Evolutionary conservation across 1,140 invertebrate genomes (phyloP).

Genomic region (Amphibalanus amphitrite): DNA sequence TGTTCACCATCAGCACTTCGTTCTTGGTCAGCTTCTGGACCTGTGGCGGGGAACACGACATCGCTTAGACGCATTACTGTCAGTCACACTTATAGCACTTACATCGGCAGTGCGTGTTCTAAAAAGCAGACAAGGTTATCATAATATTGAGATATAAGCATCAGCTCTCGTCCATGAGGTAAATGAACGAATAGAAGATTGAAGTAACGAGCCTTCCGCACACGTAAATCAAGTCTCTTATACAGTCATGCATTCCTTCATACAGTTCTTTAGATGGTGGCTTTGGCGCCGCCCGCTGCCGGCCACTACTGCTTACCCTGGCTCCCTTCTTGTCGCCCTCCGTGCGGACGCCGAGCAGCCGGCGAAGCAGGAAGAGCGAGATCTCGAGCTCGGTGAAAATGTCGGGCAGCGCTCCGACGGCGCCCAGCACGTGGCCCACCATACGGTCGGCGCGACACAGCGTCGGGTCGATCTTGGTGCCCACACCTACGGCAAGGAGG

Average conservation of each 20-base stretch:
- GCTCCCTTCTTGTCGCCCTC: slow-evolving; percentile 98
- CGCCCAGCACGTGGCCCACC: slow-evolving; percentile 96
- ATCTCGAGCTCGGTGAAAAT: slow-evolving; percentile 98
- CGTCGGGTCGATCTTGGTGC: slow-evolving; percentile 97
- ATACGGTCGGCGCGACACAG: slow-evolving; percentile 93
- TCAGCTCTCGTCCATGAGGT: no score
- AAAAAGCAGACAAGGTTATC: background rate
- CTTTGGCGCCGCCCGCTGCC: no score
- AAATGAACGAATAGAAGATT: no score
- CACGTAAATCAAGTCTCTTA: no score
- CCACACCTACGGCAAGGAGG: no score
- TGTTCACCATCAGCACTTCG: slow-evolving; percentile 93
- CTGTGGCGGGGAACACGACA: slow-evolving; percentile 30
- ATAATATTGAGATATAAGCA: slow-evolving; percentile 5
- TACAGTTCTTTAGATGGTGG: no score
- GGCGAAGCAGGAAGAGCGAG: slow-evolving; percentile 88
- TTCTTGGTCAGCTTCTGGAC: slow-evolving; percentile 71
- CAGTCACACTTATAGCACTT: no score
- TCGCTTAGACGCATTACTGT: no score
- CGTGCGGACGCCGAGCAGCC: slow-evolving; percentile 89
- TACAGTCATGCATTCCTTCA: no score
- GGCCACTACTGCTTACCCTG: slow-evolving; percentile 54
- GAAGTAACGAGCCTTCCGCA: no score
- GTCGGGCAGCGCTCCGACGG: slow-evolving; percentile 84
- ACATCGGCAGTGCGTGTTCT: slow-evolving; percentile 8